Percentiles rank a stretch among this genome's conserved stretches.
Conservation (phyloP, 2,888 invertebrate species). For the Chaitophorus viminalis region DNA sequence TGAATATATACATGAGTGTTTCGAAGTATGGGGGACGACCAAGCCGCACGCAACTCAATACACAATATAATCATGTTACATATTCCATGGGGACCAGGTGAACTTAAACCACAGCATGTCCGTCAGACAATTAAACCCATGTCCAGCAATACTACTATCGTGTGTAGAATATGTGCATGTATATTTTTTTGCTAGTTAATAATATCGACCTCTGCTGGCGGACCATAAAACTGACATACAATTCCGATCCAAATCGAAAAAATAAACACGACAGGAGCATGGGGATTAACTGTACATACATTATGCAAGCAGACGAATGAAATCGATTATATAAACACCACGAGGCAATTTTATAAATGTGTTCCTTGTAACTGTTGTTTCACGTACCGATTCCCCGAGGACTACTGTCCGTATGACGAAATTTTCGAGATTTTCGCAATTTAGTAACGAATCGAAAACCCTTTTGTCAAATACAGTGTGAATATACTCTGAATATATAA, state of each 20-base stretch:
- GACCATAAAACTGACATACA: constrained; percentile 5
- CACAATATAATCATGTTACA: constrained; percentile 44
- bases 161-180: not conserved
- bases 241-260: constrained; percentile 30
- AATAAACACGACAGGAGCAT: not conserved
- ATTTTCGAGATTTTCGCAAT: constrained; percentile 36
- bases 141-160: constrained; percentile 18
- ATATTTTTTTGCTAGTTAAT: constrained; percentile 30
- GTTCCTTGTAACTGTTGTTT: constrained; percentile 23
- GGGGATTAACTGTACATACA: constrained; percentile 24
- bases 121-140: constrained; percentile 55
- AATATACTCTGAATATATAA: not conserved
- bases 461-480: not conserved
- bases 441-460: not conserved
- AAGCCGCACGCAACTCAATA: constrained; percentile 18
- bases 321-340: constrained; percentile 44
- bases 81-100: constrained; percentile 25
- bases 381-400: constrained; percentile 6
- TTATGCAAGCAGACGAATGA: constrained; percentile 29
- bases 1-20: not conserved
- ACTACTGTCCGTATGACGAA: constrained; percentile 18
- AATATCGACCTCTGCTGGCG: constrained; percentile 34
- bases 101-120: constrained; percentile 54
- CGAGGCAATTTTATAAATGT: constrained; percentile 27
- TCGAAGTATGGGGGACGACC: constrained; percentile 8